Evolutionary conservation across 2,888 invertebrate genomes (phyloP).

Genomic region (Sympetrum striolatum): DNA sequence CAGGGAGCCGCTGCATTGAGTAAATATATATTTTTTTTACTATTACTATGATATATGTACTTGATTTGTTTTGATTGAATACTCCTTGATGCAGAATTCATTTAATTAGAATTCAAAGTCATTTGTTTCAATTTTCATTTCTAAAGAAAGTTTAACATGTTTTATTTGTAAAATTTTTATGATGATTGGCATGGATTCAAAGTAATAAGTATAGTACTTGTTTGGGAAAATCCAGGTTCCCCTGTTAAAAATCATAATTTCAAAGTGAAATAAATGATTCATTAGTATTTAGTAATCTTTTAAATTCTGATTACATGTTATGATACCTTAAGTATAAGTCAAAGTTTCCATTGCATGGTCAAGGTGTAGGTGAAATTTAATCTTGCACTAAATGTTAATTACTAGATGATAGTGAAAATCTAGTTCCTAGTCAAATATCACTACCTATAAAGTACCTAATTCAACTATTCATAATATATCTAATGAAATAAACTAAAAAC

Average conservation of each 20-base stretch:
- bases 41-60: not conserved
- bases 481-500: conserved; percentile 37
- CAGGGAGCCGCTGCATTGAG: not conserved
- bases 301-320: not conserved
- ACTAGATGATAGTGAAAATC: not conserved
- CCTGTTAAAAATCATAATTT: not conserved
- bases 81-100: not conserved
- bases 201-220: not conserved
- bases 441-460: not conserved
- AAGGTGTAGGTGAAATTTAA: not conserved
- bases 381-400: not conserved
- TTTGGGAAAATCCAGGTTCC: not conserved
- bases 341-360: not conserved
- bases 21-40: not conserved
- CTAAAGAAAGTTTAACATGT: not conserved
- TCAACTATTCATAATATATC: conserved; percentile 14
- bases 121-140: not conserved
- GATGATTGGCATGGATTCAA: not conserved
- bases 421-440: not conserved
- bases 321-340: not conserved
- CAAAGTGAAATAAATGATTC: not conserved
- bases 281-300: not conserved
- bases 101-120: not conserved
- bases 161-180: not conserved
- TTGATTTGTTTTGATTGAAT: not conserved